Evolutionary conservation across 1,140 invertebrate genomes (phyloP).

Genomic region (Drosophila mauritiana): DNA sequence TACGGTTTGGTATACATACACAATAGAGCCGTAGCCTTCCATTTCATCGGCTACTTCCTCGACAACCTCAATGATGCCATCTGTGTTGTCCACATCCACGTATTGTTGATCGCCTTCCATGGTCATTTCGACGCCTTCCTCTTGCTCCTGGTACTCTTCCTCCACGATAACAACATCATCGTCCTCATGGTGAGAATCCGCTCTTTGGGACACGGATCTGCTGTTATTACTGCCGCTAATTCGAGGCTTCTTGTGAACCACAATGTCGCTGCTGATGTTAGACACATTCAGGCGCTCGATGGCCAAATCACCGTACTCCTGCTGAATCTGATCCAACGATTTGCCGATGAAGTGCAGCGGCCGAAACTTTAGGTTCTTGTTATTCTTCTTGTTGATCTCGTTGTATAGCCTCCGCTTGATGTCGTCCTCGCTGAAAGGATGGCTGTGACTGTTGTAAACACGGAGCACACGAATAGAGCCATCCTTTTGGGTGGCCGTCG

Average conservation of each 20-base stretch:
- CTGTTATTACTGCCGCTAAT: slow-evolving; percentile 14
- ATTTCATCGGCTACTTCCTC: slow-evolving; percentile 60
- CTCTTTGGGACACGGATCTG: background rate
- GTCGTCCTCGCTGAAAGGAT: slow-evolving; percentile 72
- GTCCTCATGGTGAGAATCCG: slow-evolving; percentile 23
- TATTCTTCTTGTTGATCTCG: slow-evolving; percentile 71
- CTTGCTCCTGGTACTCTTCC: slow-evolving; percentile 33
- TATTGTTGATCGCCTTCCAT: slow-evolving; percentile 39
- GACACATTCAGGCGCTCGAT: slow-evolving; percentile 67
- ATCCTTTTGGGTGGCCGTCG: slow-evolving; percentile 68
- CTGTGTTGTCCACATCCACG: slow-evolving; percentile 59
- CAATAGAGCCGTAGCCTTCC: slow-evolving; percentile 54
- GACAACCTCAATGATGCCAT: slow-evolving; percentile 70
- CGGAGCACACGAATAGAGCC: slow-evolving; percentile 67
- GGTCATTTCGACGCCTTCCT: slow-evolving; percentile 11
- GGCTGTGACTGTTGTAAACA: slow-evolving; percentile 73
- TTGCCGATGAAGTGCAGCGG: slow-evolving; percentile 70
- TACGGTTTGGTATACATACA: slow-evolving; percentile 44
- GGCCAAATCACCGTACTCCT: slow-evolving; percentile 70
- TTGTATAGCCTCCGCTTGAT: slow-evolving; percentile 76
- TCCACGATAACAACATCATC: slow-evolving; percentile 53
- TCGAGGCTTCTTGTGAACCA: slow-evolving; percentile 69
- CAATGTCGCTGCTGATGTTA: slow-evolving; percentile 57
- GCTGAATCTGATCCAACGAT: slow-evolving; percentile 69
- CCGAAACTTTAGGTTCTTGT: slow-evolving; percentile 69